phyloP scores from a whole-genome alignment of 2,797 vertebrate species.

The Sebastes reedi region DNA sequence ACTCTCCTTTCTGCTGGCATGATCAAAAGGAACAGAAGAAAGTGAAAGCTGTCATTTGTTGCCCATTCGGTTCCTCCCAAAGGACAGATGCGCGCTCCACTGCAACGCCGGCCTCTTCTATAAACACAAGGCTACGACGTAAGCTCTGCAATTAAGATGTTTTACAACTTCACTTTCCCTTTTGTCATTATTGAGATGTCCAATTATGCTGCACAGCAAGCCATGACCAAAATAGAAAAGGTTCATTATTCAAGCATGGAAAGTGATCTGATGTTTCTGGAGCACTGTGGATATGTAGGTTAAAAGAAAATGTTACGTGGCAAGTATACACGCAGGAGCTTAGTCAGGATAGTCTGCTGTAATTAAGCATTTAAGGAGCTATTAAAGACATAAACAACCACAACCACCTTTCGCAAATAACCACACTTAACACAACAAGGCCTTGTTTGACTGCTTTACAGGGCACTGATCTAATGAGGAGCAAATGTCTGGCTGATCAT shows the following conservation, averaged over 20 bases:
- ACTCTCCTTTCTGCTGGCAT: constrained; percentile 30
- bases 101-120: constrained; percentile 8
- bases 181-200: constrained; percentile 22
- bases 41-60: constrained; percentile 63
- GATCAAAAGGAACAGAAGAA: constrained; percentile 49
- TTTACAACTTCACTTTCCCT: constrained; percentile 23
- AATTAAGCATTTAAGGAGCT: constrained; percentile 43
- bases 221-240: not conserved
- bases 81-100: constrained; percentile 5
- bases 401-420: constrained; percentile 39
- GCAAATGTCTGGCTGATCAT: constrained; percentile 61
- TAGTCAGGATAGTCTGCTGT: constrained; percentile 38
- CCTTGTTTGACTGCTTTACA: constrained; percentile 53
- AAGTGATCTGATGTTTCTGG: not conserved
- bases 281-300: constrained; percentile 6
- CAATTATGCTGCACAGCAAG: constrained; percentile 14
- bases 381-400: constrained; percentile 59
- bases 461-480: constrained; percentile 62
- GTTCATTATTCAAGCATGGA: constrained; percentile 6
- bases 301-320: constrained; percentile 31
- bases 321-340: constrained; percentile 39
- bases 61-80: constrained; percentile 27
- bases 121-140: constrained; percentile 24
- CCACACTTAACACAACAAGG: constrained; percentile 50
- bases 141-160: constrained; percentile 35